Base-by-base conservation (phyloP, 2,888 invertebrate genomes). In the Chymomyza procnemis region DNA sequence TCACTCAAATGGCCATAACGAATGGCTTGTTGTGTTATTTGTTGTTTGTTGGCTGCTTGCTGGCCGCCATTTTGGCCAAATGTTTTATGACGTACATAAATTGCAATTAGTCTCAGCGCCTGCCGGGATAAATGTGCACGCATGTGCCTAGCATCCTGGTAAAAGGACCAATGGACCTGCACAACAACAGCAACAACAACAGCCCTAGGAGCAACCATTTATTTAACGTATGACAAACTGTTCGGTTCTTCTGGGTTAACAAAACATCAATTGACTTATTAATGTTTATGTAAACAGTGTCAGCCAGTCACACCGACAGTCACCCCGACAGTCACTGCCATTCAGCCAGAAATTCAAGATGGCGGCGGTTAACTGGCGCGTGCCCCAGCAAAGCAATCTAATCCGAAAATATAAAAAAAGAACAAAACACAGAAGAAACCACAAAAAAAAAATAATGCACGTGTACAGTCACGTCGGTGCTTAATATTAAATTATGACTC, bases 61-160 rank as follows among this genome's bases (percentile, higher is more conserved):
- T 65, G 47, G 63, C 64, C 57, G 62, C 57, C 79, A 73, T 81
- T 79, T 81, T 74, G 79, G 70, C 48, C 81, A 75, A 84, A 86
- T 84, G 83, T 84, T 84, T 84, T 84, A 84, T 84, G 86, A 73
- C 86, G 78, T 73, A 84, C 82, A 84, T 86, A 84, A 84, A 84
- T 84, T 86, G 83, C 86, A 84, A 84, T 84, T 84, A 84, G 83
- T 74, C 69, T 48, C 73, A 75, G 71, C 74, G 78, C 79, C 83
- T 74, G 85, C 74, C 67, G 78, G 86, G 86, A 84, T 76, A 80
- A 85, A 78, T 76, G 76, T 58, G 71, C 60, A 54, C 18, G 54
- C 54, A 54, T 54, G 22, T 54, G 54, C 14, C 21, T 19, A 67
- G 67, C 63, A 60, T 61, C 57, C 47, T 41, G 64, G 46, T 48